Evolutionary conservation across 2,888 invertebrate species (phyloP), one percentile per base, ranked within the genome.

Genomic region (Perdita meconis): DNA sequence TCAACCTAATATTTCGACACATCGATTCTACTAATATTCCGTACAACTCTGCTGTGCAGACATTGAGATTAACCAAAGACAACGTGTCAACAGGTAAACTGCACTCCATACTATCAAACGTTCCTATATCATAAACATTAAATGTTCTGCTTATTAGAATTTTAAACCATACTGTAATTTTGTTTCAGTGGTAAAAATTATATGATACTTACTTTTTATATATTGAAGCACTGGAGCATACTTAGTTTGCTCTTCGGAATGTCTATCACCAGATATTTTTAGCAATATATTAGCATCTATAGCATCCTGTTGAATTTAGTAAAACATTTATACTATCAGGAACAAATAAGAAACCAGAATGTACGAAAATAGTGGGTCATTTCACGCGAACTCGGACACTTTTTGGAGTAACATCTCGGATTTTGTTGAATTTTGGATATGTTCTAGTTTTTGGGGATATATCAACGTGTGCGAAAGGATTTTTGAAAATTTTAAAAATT

Each of bases 1-100:
- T 93, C 61, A 96, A 92, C 80, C 94, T 93, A 56, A 97, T 93
- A 68, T 96, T 95, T 44, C 96, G 94, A 86, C 96, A 96, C 34
- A 96, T 94, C 73, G 96, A 95, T 89, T 96, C 96, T 4, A 96
- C 95, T 4, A 97, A 92, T 80, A 96, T 95, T 78, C 95, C 95
- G 90, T 97, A 97, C 0, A 97, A 89, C 51, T 95, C 94, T 70
- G 94, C 92, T 44, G 95, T 91, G 86, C 94, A 95, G 0, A 95
- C 94, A 80, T 94, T 94, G 67, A 95, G 93, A 86, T 95, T 95
- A 8, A 96, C 94, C 89, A 97, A 94, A 0, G 96, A 95, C 87
- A 97, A 92, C 0, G 96, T 94, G 91, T 97, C 96, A 73, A 97
- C 93, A 88, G 94, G 93, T 51, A 96, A 89, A 12, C 95, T 94